A percentile compares a stretch with the other conserved stretches of the same genome.
Conservation (phyloP, 2,797 vertebrate species). For the Macropus fuliginosus region DNA sequence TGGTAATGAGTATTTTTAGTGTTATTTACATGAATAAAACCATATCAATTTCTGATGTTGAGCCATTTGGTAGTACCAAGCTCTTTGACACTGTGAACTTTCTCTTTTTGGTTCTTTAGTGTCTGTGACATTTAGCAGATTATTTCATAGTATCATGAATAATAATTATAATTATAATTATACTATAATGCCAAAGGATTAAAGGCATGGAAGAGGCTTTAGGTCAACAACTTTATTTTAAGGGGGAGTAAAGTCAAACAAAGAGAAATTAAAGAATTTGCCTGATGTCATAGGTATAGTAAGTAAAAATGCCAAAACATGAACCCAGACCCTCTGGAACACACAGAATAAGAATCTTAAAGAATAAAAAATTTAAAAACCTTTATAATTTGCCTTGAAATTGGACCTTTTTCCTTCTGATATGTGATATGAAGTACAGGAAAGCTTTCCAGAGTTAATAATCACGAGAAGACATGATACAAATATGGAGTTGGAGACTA, state of each 20-base stretch:
- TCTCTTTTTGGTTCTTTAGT: neutral
- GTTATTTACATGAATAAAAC: neutral
- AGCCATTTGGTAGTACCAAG: neutral
- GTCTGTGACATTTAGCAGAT: neutral
- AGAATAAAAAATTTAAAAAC: slow-evolving; percentile 45
- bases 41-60: neutral
- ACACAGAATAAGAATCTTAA: no score
- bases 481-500: neutral
- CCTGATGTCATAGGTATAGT: neutral
- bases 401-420: slow-evolving; percentile 28
- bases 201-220: neutral
- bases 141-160: neutral
- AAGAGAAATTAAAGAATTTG: neutral
- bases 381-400: slow-evolving; percentile 26
- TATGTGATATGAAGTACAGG: slow-evolving; percentile 13
- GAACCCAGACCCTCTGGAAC: neutral
- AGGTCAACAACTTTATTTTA: neutral
- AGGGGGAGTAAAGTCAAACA: neutral
- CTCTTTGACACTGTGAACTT: neutral
- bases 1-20: neutral
- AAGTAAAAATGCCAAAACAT: neutral
- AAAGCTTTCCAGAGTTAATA: slow-evolving; percentile 40
- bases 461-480: neutral
- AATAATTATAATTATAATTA: neutral
- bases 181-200: neutral